Percentiles rank a stretch among this genome's conserved stretches.
These are phyloP conservation scores for Quiscalus mexicanus DNA, from an alignment of 2,113 vertebrate species.

Conservation along the genomic window DNA sequence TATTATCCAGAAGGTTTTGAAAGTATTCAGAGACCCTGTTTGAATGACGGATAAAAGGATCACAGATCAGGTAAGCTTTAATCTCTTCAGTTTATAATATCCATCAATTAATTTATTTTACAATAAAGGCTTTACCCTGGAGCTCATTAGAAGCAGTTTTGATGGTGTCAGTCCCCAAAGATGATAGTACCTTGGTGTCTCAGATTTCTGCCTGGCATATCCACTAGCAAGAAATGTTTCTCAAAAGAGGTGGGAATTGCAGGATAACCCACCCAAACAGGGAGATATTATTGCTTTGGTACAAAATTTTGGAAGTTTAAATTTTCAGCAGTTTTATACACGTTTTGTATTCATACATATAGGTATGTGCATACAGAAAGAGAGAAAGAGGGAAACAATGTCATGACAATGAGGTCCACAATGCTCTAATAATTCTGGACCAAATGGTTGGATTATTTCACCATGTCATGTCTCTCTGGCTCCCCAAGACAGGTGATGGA, in stretches of 20 bases:
- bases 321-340: not conserved
- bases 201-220: not conserved
- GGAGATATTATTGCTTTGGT: not conserved
- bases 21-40: not conserved
- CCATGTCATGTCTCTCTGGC: rapidly evolving
- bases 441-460: not conserved
- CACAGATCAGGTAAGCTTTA: not conserved
- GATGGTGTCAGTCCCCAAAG: not conserved
- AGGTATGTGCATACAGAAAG: not conserved
- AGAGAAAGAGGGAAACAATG: not conserved
- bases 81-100: not conserved
- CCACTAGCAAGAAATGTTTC: not conserved
- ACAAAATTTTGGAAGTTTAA: not conserved
- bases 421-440: not conserved
- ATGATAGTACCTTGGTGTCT: not conserved
- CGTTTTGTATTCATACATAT: not conserved
- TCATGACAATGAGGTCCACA: not conserved
- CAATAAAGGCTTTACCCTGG: not conserved
- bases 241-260: not conserved
- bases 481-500: not conserved
- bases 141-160: not conserved
- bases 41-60: not conserved
- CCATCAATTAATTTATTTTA: not conserved
- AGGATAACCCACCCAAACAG: not conserved
- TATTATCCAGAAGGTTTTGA: not conserved